Evolutionary conservation across 2,113 vertebrate species (phyloP), one percentile per base, ranked within the genome.

Genomic region (Acanthochromis polyacanthus): DNA sequence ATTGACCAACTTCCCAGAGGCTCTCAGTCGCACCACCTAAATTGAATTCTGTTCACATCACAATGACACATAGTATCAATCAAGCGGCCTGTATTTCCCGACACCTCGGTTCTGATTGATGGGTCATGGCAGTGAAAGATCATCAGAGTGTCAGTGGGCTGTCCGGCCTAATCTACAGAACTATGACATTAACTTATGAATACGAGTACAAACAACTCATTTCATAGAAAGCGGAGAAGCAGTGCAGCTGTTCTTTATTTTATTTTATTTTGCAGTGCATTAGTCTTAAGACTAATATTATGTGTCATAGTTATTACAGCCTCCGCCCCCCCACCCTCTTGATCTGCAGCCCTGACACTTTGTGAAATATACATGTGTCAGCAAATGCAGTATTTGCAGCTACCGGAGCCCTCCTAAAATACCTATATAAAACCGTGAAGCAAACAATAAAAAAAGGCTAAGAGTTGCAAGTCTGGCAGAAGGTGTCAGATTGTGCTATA

Each of bases 381-480:
- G 90, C 90, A 90, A 76, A 86, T 76, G 83, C 75, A 86, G 71
- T 85, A 66, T 81, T 79, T 85, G 81, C 79, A 69, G 80, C 87
- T 88, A 87, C 82, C 73, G 23, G 51, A 74, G 78, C 64, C 28
- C 81, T 84, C 71, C 76, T 88, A 88, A 92, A 92, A 88, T 70
- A 76, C 80, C 76, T 74, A 87, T 84, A 83, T 88, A 85, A 91
- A 91, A 88, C 82, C 78, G 84, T 67, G 70, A 85, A 87, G 74
- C 78, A 83, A 90, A 91, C 81, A 84, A 91, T 90, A 86, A 89
- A 90, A 90, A 92, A 89, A 75, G 57, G 43, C 73, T 45, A 81
- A 56, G 82, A 89, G 71, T 78, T 93, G 93, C 90, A 93, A 89
- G 85, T 86, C 83, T 91, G 86, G 90, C 91, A 91, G 72, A 85